Base-by-base conservation (phyloP, 2,888 invertebrate species). In the Reticulitermes lucifugus region DNA sequence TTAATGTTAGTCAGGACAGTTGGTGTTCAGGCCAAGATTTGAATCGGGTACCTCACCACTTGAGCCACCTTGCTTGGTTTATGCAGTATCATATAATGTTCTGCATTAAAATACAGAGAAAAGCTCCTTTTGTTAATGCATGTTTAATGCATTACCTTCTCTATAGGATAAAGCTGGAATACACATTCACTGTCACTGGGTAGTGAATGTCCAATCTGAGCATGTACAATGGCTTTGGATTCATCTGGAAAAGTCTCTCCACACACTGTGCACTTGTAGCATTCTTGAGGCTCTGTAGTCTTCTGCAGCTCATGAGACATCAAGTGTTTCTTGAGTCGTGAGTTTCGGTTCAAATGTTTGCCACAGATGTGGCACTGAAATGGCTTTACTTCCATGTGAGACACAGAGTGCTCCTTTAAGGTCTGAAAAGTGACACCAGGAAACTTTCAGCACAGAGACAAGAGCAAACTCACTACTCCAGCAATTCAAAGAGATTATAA, bases 321-420 rank as follows among this genome's bases (percentile, higher is more conserved):
- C 82, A 93, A 88, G 88, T 93, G 93, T 91, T 92, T 92, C 9
- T 92, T 90, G 46, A 93, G 90, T 0, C 93, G 91, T 0, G 93
- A 93, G 7, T 92, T 90, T 0, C 93, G 91, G 5, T 92, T 93
- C 85, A 93, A 88, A 83, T 92, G 92, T 89, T 92, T 92, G 87
- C 92, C 89, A 87, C 93, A 93, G 79, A 93, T 92, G 90, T 93
- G 92, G 88, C 93, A 93, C 88, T 93, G 92, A 90, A 92, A 93
- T 21, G 93, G 93, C 86, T 93, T 93, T 83, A 92, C 92, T 91
- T 92, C 88, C 87, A 89, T 89, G 89, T 93, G 93, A 0, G 92
- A 92, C 7, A 93, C 92, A 0, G 91, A 91, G 73, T 93, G 93
- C 73, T 93, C 93, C 81, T 92, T 92, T 86, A 93, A 86, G 0